These are phyloP conservation scores for Andrena cerasifolii DNA, from an alignment of 1,140 invertebrate species.

Conservation along the genomic window DNA sequence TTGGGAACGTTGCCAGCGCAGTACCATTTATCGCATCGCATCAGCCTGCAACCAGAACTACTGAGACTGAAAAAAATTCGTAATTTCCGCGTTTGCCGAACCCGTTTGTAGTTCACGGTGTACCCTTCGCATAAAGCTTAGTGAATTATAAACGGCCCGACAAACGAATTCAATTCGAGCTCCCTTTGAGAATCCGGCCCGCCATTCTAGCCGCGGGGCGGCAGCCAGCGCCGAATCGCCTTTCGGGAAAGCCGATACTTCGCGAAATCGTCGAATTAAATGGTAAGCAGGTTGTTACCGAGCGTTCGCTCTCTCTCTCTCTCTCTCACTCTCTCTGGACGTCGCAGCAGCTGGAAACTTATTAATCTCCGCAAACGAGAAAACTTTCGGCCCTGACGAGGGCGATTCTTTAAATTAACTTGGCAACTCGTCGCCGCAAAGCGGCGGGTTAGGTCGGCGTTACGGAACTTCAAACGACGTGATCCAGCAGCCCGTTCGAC, in stretches of 20 bases:
- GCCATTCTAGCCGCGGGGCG: no score
- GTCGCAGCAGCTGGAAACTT: slow-evolving; percentile 2
- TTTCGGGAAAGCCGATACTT: no score
- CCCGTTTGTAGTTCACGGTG: no score
- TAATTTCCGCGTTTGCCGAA: no score
- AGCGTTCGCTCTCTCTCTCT: background rate
- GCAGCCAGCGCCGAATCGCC: no score
- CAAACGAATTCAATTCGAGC: background rate
- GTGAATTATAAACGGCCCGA: no score
- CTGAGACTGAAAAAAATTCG: no score
- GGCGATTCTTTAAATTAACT: slow-evolving; percentile 24
- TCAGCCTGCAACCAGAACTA: no score
- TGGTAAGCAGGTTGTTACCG: background rate
- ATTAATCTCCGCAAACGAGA: slow-evolving; percentile 30
- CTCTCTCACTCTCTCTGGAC: no score
- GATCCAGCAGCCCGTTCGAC: fast-evolving
- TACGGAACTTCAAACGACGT: background rate
- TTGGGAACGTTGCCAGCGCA: no score
- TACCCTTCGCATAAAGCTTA: no score
- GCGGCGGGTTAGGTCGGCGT: background rate
- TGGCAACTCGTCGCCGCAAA: background rate
- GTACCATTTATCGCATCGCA: no score
- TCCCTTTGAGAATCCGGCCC: background rate
- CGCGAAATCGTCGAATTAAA: slow-evolving; percentile 11
- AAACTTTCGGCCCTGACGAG: slow-evolving; percentile 9